A percentile compares a stretch with the other conserved stretches of the same genome.
Evolutionary conservation across 37 sponge, comb jelly and placozoan species (phyloP).

Genomic region (Crambe crambe): DNA sequence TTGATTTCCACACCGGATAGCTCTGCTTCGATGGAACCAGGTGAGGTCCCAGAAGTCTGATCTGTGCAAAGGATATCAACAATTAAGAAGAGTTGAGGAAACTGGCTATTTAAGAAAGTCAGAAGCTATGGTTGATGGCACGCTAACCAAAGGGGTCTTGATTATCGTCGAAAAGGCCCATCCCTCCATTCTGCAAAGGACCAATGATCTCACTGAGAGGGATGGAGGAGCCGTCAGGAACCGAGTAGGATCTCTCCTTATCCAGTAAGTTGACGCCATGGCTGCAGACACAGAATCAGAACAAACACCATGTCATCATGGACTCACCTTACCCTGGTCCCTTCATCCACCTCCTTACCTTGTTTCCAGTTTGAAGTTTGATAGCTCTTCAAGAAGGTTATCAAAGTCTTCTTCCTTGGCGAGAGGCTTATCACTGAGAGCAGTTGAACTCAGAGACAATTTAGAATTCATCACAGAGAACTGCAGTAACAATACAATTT

Average conservation of each 20-base stretch:
- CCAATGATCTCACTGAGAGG: constrained; percentile 15
- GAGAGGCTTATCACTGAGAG: constrained; percentile 1
- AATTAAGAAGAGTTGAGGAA: not conserved
- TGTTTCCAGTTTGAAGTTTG: constrained; percentile 17
- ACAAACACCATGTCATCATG: too few relatives aligned
- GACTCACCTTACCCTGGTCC: not conserved
- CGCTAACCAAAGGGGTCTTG: not conserved
- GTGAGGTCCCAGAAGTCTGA: not conserved
- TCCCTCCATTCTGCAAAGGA: constrained; percentile 4
- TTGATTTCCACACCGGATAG: constrained; percentile 3
- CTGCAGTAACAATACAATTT: not conserved
- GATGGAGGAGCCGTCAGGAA: too few relatives aligned
- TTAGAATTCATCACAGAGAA: not conserved
- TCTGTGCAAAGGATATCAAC: not conserved
- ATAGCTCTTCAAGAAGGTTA: constrained; percentile 19
- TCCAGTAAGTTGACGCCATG: not conserved
- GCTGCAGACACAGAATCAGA: not conserved
- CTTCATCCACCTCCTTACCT: not conserved
- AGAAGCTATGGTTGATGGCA: not conserved
- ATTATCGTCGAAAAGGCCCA: not conserved
- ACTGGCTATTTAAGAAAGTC: not conserved
- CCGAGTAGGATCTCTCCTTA: not conserved
- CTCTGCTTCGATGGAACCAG: constrained; percentile 11
- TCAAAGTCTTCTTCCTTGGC: constrained; percentile 27
- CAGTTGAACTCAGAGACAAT: constrained; percentile 26